phyloP scores from a whole-genome alignment of 2,113 vertebrate genomes.

The Corythoichthys intestinalis region DNA sequence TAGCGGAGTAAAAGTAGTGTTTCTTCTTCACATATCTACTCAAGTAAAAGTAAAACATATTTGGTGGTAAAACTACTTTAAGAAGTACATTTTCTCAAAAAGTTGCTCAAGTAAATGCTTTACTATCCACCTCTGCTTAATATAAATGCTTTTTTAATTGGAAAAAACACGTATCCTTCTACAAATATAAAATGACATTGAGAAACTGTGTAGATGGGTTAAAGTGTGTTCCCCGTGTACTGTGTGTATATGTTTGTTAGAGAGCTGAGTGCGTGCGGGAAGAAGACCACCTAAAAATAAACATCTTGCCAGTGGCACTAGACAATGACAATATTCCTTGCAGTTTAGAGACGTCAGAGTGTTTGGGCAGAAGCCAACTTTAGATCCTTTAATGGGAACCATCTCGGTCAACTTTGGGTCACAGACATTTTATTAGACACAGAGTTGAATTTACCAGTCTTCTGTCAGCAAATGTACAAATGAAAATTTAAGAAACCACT shows the following conservation, averaged over 20 bases:
- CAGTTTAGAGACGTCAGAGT: slow-evolving; percentile 50
- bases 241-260: slow-evolving; percentile 1
- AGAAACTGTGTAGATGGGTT: slow-evolving; percentile 12
- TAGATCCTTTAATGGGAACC: slow-evolving; percentile 48
- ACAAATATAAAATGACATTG: not conserved
- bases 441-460: slow-evolving; percentile 1
- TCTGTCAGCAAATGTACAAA: not conserved
- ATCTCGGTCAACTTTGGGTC: slow-evolving; percentile 41
- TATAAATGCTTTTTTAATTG: too few relatives aligned
- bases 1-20: too few relatives aligned
- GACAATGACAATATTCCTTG: slow-evolving; percentile 64
- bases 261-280: slow-evolving; percentile 2
- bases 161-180: not conserved
- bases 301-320: slow-evolving; percentile 33
- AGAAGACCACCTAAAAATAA: slow-evolving; percentile 59
- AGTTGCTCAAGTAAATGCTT: too few relatives aligned
- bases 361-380: slow-evolving; percentile 49
- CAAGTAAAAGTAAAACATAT: too few relatives aligned
- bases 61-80: too few relatives aligned
- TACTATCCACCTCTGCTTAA: too few relatives aligned
- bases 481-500: not conserved
- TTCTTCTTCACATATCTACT: too few relatives aligned
- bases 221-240: not conserved
- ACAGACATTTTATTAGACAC: slow-evolving; percentile 28
- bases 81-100: too few relatives aligned